Evolutionary conservation across 1,140 invertebrate genomes (phyloP), one percentile per base, ranked within the genome.

Genomic region (Eurosta solidaginis): DNA sequence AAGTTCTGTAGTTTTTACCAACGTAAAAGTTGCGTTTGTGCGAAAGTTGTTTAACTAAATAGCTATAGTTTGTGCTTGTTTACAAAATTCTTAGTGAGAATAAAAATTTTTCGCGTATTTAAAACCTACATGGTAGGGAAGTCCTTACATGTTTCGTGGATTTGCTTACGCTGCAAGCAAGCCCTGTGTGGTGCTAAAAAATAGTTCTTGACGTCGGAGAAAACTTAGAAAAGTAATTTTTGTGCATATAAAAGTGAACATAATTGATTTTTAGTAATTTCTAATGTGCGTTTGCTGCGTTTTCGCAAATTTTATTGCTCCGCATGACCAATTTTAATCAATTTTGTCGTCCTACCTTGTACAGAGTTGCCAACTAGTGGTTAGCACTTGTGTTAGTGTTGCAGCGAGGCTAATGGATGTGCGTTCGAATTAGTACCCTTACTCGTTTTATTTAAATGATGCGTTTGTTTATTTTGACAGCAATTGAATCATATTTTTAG

Each of bases 241-340:
- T 68, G 33, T 20, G 4, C 33, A 2, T 7, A 40, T 4, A 25
- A 3, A n/a, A 0, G 1, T 22, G 0, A 36, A 7, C 10, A 2
- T 29, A 20, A 54, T 54, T 14, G 6, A 3, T 29, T 54, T 54
- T 54, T 54, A 29, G n/a, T n/a, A n/a, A n/a, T n/a, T n/a, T n/a
- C n/a, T n/a, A n/a, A n/a, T n/a, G n/a, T n/a, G n/a, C n/a, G n/a
- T n/a, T n/a, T n/a, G n/a, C n/a, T n/a, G n/a, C n/a, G n/a, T n/a
- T n/a, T 33, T 29, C n/a, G 27, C 12, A 68, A 42, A 1, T 40
- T 68, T 68, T 22, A 42, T 42, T 68, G 29, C 59, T 7, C 40
- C 33, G 59, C 59, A 68, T 68, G 59, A 68, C 59, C 59, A 68
- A 68, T 40, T 68, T 68, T 68, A 68, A 68, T 59, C 54, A 59